phyloP scores from a whole-genome alignment of 2,888 invertebrate genomes.

The Dicyrtomina minuta region DNA sequence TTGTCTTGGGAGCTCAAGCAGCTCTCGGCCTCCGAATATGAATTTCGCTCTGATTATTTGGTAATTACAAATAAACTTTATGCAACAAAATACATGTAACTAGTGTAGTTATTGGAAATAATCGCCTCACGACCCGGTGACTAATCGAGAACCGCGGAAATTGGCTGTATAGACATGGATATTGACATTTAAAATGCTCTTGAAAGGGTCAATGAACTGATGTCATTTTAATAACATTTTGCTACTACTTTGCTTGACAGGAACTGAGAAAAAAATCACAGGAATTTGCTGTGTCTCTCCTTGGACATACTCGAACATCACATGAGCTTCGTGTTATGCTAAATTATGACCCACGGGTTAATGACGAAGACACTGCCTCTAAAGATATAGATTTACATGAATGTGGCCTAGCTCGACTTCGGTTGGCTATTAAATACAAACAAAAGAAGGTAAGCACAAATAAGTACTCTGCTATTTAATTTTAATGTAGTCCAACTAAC shows the following conservation, averaged over 20 bases:
- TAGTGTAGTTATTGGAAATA: background rate
- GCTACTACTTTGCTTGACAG: too few relatives aligned
- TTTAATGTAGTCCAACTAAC: too few relatives aligned
- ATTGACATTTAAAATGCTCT: too few relatives aligned
- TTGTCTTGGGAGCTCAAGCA: conserved; percentile 88
- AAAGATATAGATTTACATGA: conserved; percentile 71
- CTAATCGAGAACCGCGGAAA: too few relatives aligned
- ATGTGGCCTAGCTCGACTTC: conserved; percentile 77
- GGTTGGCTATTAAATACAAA: conserved; percentile 93
- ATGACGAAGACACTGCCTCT: conserved; percentile 69
- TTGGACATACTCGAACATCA: conserved; percentile 91
- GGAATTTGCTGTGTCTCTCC: conserved; percentile 80
- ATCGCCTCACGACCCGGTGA: too few relatives aligned
- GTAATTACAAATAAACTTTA: conserved; percentile 60
- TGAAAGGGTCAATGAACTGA: too few relatives aligned
- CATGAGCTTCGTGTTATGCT: conserved; percentile 91
- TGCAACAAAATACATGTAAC: too few relatives aligned
- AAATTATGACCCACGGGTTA: conserved; percentile 65
- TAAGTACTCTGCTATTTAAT: background rate
- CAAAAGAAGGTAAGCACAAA: conserved; percentile 79
- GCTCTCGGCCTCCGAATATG: conserved; percentile 88
- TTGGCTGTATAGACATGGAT: too few relatives aligned
- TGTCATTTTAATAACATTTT: too few relatives aligned
- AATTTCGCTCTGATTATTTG: conserved; percentile 89
- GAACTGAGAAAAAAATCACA: conserved; percentile 76